Base-by-base conservation (phyloP, 2,113 vertebrate species). In the Eolophus roseicapilla region DNA sequence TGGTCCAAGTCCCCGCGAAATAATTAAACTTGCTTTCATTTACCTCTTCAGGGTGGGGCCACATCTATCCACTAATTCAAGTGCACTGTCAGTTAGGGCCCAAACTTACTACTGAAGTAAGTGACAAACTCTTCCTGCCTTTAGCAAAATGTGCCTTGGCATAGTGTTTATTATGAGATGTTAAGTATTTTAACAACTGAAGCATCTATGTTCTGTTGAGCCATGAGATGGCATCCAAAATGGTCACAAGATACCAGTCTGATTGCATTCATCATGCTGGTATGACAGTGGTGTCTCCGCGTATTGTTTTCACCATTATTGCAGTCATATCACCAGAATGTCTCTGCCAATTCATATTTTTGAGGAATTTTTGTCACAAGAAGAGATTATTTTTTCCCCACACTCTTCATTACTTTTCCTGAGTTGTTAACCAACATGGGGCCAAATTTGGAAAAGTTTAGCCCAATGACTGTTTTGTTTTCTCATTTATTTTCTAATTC, bases 301-400 rank as follows among this genome's bases (percentile, higher is more conserved):
- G 80, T 81, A 60, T 31, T 93, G 67, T 95, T 96, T 93, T 76
- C 76, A 85, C 95, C 81, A n/a, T 71, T 92, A 35, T 67, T 90
- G 52, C 49, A 74, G 46, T 92, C 53, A 11, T 78, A 93, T 87
- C 74, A 83, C 39, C 68, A 79, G 50, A 86, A 35, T 50, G 29
- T 71, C 68, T 71, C 29, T 86, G 71, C 71, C 80, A 91, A 18
- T 91, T 92, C 87, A 83, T 90, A 53, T 82, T 92, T 77, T 95
- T 93, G 67, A 86, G 86, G 82, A 74, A 21, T 75, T 83, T 91
- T 78, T 92, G 39, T 81, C 39, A 33, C 47, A 81, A 69, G 18
- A 82, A 46, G 25, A 79, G 44, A 20, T 43, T 78, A 73, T 74
- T 82, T 63, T 89, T 75, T 75, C 39, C 43, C 43, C 39, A 76